Base-by-base conservation (phyloP, 1,140 invertebrate species). In the Drosophila ohnishii region DNA sequence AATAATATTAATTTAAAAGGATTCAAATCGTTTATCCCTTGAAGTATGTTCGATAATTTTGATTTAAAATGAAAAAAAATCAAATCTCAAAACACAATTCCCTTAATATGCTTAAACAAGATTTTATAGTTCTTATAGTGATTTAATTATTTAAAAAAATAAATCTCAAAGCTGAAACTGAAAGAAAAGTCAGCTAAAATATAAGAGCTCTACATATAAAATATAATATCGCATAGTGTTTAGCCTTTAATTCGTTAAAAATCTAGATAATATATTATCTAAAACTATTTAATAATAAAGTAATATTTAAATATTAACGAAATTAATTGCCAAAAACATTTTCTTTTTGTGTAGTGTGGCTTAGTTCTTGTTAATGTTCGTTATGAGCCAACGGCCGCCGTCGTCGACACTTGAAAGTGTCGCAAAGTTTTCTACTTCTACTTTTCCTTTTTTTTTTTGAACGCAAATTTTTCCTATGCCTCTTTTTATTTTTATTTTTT, bases 361-460 rank as follows among this genome's bases (percentile, higher is more conserved):
- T 50, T 71, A 58, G 69, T 71, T 71, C 44, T 66, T 37, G 45
- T 47, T 66, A 30, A 42, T 40, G 75, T 78, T 84, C 73, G 77
- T 80, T 85, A 84, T 59, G 44, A 72, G 53, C 62, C 51, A 70
- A 53, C 42, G 76, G 67, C 42, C 75, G 22, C 62, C 35, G 45
- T 42, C 48, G 60, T 34, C 59, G 63, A 81, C 82, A 86, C 82
- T 85, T 86, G 82, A 72, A 86, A 85, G 82, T 85, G 82, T 85
- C 80, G 82, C 82, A 73, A 80, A 70, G 69, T 80, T 65, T 71
- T 58, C 28, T 44, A n/a, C 47, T 48, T 30, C 28, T 30, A 13
- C 22, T 14, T 25, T 25, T 25, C 8, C 13, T 25, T 14, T 45
- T 30, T 10, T 63, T 60, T 65, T 37, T 65, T 39, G 5, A 44